These are phyloP conservation scores for Eutolmus rufibarbis DNA, from an alignment of 2,888 invertebrate genomes.

Conservation along the genomic window DNA sequence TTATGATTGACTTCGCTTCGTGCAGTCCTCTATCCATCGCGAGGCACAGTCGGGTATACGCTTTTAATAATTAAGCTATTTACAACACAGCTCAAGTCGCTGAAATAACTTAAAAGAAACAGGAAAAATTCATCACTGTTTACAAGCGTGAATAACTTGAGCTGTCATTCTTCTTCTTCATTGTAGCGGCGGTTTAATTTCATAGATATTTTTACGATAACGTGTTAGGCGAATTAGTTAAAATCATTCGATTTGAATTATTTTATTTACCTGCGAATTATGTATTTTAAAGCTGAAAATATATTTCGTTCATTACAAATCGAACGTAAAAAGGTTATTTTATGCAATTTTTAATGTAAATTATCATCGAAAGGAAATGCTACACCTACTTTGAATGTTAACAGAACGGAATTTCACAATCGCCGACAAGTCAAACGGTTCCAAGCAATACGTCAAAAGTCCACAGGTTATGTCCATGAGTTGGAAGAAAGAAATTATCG, in stretches of 20 bases:
- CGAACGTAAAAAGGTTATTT: not conserved
- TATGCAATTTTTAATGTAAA: not conserved
- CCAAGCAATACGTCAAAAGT: not conserved
- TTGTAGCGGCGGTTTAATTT: not conserved
- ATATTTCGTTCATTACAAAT: not conserved
- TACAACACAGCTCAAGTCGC: not conserved
- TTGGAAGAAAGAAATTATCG: not conserved
- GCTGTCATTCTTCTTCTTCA: not conserved
- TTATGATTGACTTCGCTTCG: constrained; percentile 40
- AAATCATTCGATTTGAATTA: no score
- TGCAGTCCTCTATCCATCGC: constrained; percentile 38
- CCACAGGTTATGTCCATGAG: not conserved
- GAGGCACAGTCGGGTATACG: not conserved
- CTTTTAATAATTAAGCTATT: not conserved
- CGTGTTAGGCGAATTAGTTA: no score
- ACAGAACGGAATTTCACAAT: not conserved
- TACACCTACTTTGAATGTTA: not conserved
- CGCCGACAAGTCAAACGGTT: not conserved
- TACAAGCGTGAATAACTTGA: not conserved
- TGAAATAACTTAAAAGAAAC: not conserved
- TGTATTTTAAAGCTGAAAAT: no score
- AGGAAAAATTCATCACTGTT: not conserved
- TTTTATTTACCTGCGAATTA: no score
- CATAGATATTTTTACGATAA: not conserved
- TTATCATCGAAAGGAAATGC: not conserved